A percentile compares a stretch with the other conserved stretches of the same genome.
These are phyloP conservation scores for Argyrosomus japonicus DNA, from an alignment of 2,113 vertebrate genomes.

Conservation along the genomic window DNA sequence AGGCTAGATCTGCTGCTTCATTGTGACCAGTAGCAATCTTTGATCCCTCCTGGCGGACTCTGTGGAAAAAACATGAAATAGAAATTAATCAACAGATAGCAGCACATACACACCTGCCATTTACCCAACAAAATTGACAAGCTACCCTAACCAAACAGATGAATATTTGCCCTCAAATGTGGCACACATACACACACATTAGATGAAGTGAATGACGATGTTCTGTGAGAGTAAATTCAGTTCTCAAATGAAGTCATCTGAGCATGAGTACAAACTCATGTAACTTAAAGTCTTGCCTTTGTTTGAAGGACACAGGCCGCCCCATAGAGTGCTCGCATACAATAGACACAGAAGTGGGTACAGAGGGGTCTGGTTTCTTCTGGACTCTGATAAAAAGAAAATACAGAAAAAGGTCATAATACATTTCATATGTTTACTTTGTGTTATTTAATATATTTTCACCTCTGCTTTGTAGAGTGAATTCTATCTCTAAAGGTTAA, in stretches of 20 bases:
- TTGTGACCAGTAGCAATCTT: not conserved
- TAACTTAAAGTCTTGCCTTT: not conserved
- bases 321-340: not conserved
- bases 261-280: not conserved
- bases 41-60: not conserved
- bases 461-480: not conserved
- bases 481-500: not conserved
- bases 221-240: not conserved
- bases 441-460: not conserved
- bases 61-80: not conserved
- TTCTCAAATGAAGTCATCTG: not conserved
- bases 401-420: not conserved
- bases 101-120: not conserved
- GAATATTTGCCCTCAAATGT: not conserved
- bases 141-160: no score
- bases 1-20: conserved; percentile 19
- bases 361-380: not conserved
- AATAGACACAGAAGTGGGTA: not conserved
- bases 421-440: not conserved
- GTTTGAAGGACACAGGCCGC: not conserved
- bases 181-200: not conserved
- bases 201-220: not conserved
- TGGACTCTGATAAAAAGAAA: conserved; percentile 8
- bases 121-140: not conserved
- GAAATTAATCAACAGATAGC: not conserved